phyloP scores from a whole-genome alignment of 2,113 vertebrate species.

The Oncorhynchus clarkii region DNA sequence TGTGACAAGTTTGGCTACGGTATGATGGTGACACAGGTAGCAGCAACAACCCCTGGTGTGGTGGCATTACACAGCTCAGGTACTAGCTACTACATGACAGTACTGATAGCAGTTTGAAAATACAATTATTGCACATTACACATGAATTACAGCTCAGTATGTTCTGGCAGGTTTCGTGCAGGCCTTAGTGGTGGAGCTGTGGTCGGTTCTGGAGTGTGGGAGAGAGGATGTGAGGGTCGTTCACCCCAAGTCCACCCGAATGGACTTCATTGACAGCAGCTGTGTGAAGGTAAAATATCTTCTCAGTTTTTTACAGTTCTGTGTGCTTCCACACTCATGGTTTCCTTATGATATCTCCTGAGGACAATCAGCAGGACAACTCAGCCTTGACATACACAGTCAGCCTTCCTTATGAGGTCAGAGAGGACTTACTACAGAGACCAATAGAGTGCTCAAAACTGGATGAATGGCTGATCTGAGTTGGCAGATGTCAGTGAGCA shows the following conservation, averaged over 20 bases:
- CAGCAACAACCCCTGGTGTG: slow-evolving; percentile 83
- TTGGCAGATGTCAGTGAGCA: background rate
- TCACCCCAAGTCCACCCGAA: slow-evolving; percentile 80
- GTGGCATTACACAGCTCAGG: slow-evolving; percentile 84
- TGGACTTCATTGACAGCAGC: slow-evolving; percentile 88
- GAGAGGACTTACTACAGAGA: no score
- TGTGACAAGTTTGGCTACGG: slow-evolving; percentile 85
- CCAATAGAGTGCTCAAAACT: no score
- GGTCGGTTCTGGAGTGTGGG: slow-evolving; percentile 87
- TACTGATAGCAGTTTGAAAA: background rate
- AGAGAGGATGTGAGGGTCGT: slow-evolving; percentile 82
- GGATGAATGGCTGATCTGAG: background rate
- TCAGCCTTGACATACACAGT: no score
- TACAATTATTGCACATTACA: no score
- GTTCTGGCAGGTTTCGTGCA: slow-evolving; percentile 81
- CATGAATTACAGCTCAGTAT: no score
- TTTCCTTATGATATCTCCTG: no score
- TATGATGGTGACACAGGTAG: slow-evolving; percentile 87
- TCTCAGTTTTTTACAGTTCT: background rate
- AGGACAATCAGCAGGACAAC: no score
- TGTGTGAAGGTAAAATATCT: slow-evolving; percentile 84
- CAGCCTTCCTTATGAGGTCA: no score
- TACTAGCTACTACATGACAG: slow-evolving; percentile 28
- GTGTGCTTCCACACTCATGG: slow-evolving; percentile 6
- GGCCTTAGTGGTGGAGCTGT: slow-evolving; percentile 82